Base-by-base conservation (phyloP, 2,888 invertebrate species). In the Nomada flava region DNA sequence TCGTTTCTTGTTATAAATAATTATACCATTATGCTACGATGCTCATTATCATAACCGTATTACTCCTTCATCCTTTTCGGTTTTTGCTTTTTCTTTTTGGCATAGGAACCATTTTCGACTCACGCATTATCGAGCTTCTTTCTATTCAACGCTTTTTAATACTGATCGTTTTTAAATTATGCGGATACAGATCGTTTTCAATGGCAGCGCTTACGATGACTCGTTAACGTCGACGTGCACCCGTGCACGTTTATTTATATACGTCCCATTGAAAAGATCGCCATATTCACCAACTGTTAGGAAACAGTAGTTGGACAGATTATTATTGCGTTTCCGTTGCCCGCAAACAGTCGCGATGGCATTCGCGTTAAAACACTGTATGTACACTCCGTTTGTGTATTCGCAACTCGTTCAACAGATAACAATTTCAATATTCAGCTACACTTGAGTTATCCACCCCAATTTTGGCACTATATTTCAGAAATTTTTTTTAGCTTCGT, bases 21-120 rank as follows among this genome's bases (percentile, higher is more conserved):
- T 77, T 13, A 87, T 76, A 79, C 78, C 78, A 83, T 86, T 86
- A 86, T 81, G 72, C 75, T 86, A 88, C 73, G 72, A 81, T 62
- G 76, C 62, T 82, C 69, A 62, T 73, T 26, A 23, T 36, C 36
- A 36, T 36, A 36, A 36, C 36, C 36, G 36, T 36, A 55, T 55
- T 65, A 73, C 67, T 67, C 59, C 73, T 63, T 69, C 76, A 76
- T 88, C 77, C 13, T 42, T 20, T 55, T 20, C 53, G 80, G 74
- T 82, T 78, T 84, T 76, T 72, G 73, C 82, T 86, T 55, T 44
- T 20, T 15, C 42, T 42, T 68, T 59, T 73, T 86, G 89, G 87
- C 89, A 87, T 88, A 88, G 88, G 88, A 88, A 88, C 88, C 83
- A 82, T 85, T 36, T 71, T 53, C 76, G 70, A 75, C 79, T 57